Evolutionary conservation across 1,140 invertebrate species (phyloP), one percentile per base, ranked within the genome.

Genomic region (Gonatopus flavifemur): DNA sequence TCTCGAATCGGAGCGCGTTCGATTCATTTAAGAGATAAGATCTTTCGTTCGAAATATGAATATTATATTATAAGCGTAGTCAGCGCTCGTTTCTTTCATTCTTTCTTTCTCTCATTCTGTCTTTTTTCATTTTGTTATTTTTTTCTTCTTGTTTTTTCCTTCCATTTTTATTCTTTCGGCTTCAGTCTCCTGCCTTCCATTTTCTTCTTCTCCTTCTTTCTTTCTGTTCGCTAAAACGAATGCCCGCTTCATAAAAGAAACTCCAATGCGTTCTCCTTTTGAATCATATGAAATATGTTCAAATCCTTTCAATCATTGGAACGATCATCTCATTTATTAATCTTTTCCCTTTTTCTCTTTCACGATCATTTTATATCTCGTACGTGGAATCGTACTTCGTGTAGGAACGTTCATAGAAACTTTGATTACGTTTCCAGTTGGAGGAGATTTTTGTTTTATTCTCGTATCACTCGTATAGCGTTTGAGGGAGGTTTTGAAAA

Each of bases 41-140:
- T 74, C 72, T 74, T 74, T 73, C 63, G 68, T 71, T 74, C 70
- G 72, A 74, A 74, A 73, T 73, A 74, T 74, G 72, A 74, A 73
- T 73, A 74, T 74, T 73, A 74, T 74, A 74, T 64, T 66, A 65
- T 66, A 66, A 66, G 64, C 59, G 61, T 47, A 47, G 53, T 41
- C 54, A 37, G 58, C 39, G 52, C 55, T 51, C 58, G 46, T 41
- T 50, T 42, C 39, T 51, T 38, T 19, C 22, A 40, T 15, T 36
- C 40, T 47, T 22, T 12, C 32, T 46, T 30, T 52, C 28, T 35
- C 42, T 49, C 21, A 19, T 30, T 46, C 25, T 18, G 12, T 20
- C 19, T 20, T 21, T 25, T 10, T 16, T 16, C 21, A 6, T 22
- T 38, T 31, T 18, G 19, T 9, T 5, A 33, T 28, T 16, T 18